Base-by-base conservation (phyloP, 2,888 invertebrate genomes). In the Meteorus cinctellus region DNA sequence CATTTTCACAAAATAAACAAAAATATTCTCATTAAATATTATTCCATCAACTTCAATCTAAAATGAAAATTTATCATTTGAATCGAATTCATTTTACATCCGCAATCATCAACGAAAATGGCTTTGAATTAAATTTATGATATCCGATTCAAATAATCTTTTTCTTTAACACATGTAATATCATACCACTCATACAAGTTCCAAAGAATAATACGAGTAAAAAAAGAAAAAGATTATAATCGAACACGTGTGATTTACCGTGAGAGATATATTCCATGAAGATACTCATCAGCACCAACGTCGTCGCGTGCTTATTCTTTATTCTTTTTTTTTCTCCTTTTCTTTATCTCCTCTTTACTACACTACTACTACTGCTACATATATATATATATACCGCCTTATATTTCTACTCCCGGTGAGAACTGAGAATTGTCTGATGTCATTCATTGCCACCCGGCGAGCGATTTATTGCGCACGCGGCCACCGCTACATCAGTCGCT, bases 401-500 rank as follows among this genome's bases (percentile, higher is more conserved):
- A 55, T 55, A 55, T 19, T 55, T 55, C 19, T 19, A 55, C 55
- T 55, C 55, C 36, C 36, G 65, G 65, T 65, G 69, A 70, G 59
- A 70, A 70, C 31, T 14, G 69, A 55, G 59, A 51, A 51, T 6
- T 34, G 59, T 59, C 72, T 65, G 77, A 77, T 77, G 70, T 72
- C 70, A 76, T 72, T 76, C 68, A 77, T 74, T 70, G 59, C 62
- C 62, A 74, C 62, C 65, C 73, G 77, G 63, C 75, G 78, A 74
- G 55, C 70, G 77, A 78, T 80, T 80, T 80, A 80, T 79, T 60
- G 62, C 69, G 60, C 68, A 71, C 72, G 67, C 59, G 69, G 29
- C 70, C 67, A 72, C 66, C 74, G 48, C 69, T 72, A 59, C 51
- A 27, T 62, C 45, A 24, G n/a, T 74, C 62, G 63, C 66, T 31